Conservation (phyloP, 2,113 vertebrate species). For the Columba janthina region DNA sequence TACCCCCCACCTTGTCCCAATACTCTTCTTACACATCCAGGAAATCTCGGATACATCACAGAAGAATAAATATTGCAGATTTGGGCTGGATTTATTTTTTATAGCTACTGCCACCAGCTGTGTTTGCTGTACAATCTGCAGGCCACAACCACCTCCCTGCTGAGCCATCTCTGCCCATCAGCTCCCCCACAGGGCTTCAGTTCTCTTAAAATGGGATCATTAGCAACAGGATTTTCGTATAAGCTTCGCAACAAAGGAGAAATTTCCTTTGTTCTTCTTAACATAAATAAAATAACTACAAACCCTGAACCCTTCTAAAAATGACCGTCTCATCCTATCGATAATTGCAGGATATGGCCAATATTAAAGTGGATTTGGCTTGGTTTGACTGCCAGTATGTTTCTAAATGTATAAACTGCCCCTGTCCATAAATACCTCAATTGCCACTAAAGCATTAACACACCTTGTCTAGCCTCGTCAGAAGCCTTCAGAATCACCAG, state of each 20-base stretch:
- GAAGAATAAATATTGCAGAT: slow-evolving; percentile 13
- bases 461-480: neutral
- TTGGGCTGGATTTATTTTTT: slow-evolving; percentile 28
- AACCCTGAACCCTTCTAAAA: neutral
- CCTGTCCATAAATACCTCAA: neutral
- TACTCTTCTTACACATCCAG: neutral
- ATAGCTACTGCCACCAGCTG: neutral
- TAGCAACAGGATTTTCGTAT: neutral
- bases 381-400: neutral
- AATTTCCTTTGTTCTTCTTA: neutral
- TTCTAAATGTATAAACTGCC: neutral
- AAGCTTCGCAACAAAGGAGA: neutral
- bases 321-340: accelerated
- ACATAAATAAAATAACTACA: neutral
- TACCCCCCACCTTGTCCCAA: neutral
- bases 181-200: neutral
- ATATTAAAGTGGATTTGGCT: neutral
- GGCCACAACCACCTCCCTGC: neutral
- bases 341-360: neutral
- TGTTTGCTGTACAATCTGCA: slow-evolving; percentile 20
- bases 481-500: neutral
- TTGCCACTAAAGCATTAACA: neutral
- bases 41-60: neutral
- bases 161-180: slow-evolving; percentile 12
- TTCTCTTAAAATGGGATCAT: neutral